Evolutionary conservation across 2,888 invertebrate species (phyloP).

Genomic region (Caenorhabditis sp.): DNA sequence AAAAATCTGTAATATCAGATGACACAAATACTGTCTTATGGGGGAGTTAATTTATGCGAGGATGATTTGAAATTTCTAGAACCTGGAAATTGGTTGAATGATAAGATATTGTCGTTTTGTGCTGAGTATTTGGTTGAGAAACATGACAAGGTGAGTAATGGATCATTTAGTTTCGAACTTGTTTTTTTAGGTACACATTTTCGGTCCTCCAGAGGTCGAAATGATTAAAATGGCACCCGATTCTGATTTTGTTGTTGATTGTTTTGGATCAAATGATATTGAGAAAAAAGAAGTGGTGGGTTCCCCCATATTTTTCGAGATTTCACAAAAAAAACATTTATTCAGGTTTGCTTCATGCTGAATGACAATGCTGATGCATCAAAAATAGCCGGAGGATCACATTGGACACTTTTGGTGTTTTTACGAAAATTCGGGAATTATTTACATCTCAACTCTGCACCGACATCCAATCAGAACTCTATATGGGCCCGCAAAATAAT

Average conservation of each 20-base stretch:
- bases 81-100: constrained; percentile 50
- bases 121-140: constrained; percentile 38
- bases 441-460: background rate
- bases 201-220: constrained; percentile 32
- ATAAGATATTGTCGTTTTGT: constrained; percentile 49
- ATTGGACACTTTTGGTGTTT: constrained; percentile 44
- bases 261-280: constrained; percentile 17
- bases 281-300: constrained; percentile 10
- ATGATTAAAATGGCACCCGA: constrained; percentile 14
- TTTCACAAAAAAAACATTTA: background rate
- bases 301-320: background rate
- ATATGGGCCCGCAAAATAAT: constrained; percentile 1
- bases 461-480: background rate
- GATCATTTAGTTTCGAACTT: background rate
- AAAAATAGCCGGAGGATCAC: constrained; percentile 28
- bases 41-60: constrained; percentile 10
- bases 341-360: constrained; percentile 45
- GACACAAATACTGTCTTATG: constrained; percentile 1
- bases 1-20: background rate
- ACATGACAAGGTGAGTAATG: background rate
- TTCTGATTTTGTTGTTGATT: background rate
- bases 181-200: constrained; percentile 14
- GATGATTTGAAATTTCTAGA: constrained; percentile 28
- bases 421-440: background rate
- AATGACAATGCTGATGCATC: constrained; percentile 44